Conservation (phyloP, 2,797 vertebrate genomes). For the Sarcophilus harrisii region DNA sequence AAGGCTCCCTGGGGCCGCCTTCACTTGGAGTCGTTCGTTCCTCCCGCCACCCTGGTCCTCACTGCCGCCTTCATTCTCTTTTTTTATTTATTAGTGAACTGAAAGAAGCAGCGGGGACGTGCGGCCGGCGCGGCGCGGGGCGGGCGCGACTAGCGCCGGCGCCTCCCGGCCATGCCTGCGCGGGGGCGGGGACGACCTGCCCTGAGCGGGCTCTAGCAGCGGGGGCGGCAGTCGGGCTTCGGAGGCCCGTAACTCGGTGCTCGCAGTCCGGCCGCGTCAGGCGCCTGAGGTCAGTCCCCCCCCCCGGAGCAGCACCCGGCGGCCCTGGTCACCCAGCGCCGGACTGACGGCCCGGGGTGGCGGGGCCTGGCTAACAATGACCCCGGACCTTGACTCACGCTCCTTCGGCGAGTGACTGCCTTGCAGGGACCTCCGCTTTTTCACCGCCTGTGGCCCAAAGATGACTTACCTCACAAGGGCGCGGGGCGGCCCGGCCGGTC, state of each 20-base stretch:
- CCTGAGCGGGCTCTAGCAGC: slow-evolving; percentile 40
- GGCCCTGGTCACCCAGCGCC: slow-evolving; percentile 71
- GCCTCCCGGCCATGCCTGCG: slow-evolving; percentile 43
- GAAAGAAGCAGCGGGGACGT: background rate
- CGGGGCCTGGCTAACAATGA: slow-evolving; percentile 64
- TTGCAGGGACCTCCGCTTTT: slow-evolving; percentile 31
- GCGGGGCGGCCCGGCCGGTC: slow-evolving; percentile 55
- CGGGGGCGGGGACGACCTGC: background rate
- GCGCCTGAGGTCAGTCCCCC: slow-evolving; percentile 60
- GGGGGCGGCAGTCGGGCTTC: background rate
- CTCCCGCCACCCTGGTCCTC: background rate
- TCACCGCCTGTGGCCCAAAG: slow-evolving; percentile 49
- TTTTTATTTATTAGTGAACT: background rate
- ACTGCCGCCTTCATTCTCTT: background rate
- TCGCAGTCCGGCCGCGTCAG: background rate
- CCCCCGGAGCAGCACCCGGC: slow-evolving; percentile 67
- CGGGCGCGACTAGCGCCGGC: background rate
- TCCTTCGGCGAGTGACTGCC: slow-evolving; percentile 48
- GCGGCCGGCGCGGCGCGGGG: background rate
- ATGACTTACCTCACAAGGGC: slow-evolving; percentile 71
- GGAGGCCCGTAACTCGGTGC: background rate
- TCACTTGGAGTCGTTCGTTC: slow-evolving; percentile 16
- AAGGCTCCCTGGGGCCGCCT: slow-evolving; percentile 37
- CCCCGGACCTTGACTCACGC: slow-evolving; percentile 31
- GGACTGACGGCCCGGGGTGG: slow-evolving; percentile 60